A percentile compares a stretch with the other conserved stretches of the same genome.
These are phyloP conservation scores for Caenorhabditis drosophilae DNA, from an alignment of 2,888 invertebrate species.

Conservation along the genomic window DNA sequence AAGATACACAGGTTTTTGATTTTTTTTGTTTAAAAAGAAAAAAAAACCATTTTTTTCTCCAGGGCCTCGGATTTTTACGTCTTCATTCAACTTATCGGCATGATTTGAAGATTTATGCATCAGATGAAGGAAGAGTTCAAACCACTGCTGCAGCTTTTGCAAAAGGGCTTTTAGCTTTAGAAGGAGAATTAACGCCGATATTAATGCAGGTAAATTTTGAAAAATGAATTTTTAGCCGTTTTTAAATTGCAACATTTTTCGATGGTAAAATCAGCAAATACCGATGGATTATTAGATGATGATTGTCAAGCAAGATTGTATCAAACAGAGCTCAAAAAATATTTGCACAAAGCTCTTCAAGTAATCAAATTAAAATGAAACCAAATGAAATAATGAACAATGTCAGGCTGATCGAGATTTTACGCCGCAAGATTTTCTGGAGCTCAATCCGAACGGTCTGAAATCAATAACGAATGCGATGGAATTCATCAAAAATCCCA, in stretches of 20 bases:
- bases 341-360: conserved; percentile 66
- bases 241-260: conserved; percentile 1
- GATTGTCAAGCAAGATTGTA: conserved; percentile 80
- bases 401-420: conserved; percentile 62
- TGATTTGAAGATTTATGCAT: conserved; percentile 83
- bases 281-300: conserved; percentile 88
- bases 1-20: conserved; percentile 61
- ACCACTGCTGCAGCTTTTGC: conserved; percentile 99
- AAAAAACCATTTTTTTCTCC: too few relatives aligned
- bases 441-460: conserved; percentile 80
- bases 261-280: conserved; percentile 87
- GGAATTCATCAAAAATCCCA: conserved; percentile 89
- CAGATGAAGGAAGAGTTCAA: conserved; percentile 98
- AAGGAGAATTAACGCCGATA: conserved; percentile 97
- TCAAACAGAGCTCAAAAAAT: conserved; percentile 65
- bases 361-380: conserved; percentile 15
- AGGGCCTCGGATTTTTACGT: conserved; percentile 87
- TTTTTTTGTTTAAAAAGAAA: background rate
- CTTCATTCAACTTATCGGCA: conserved; percentile 93
- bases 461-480: conserved; percentile 77
- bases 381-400: background rate
- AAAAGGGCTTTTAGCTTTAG: conserved; percentile 92
- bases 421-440: conserved; percentile 75
- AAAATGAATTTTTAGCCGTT: background rate
- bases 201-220: conserved; percentile 81